Conservation (phyloP, 2,888 invertebrate species). For the Poecilobothrus nobilitatus region DNA sequence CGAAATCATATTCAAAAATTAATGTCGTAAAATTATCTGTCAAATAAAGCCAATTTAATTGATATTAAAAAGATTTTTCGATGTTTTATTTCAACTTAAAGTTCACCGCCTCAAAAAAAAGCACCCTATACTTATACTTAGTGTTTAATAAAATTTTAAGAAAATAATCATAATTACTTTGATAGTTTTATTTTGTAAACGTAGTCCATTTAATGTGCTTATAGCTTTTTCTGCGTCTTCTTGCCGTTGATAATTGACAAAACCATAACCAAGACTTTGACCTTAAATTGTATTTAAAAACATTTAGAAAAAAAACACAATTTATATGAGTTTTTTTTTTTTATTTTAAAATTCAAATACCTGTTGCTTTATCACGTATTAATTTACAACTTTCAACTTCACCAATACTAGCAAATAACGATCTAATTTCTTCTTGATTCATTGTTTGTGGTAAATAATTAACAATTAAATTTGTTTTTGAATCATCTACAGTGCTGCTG, state of each 20-base stretch:
- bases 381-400: conserved; percentile 97
- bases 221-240: conserved; percentile 99
- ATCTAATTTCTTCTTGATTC: conserved; percentile 91
- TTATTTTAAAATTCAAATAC: no score
- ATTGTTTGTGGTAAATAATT: conserved; percentile 92
- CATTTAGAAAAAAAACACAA: conserved; percentile 10
- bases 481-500: conserved; percentile 70
- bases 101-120: no score
- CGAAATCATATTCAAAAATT: background rate
- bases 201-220: conserved; percentile 92
- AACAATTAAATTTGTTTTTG: conserved; percentile 89
- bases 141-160: no score
- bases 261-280: conserved; percentile 98
- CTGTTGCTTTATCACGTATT: conserved; percentile 93
- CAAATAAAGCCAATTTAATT: no score
- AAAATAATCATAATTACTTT: conserved; percentile 75
- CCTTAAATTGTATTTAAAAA: conserved; percentile 46
- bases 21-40: no score
- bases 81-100: no score
- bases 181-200: conserved; percentile 98
- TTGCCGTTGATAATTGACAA: conserved; percentile 96
- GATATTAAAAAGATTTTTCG: no score
- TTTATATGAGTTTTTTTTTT: conserved; percentile 6
- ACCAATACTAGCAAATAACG: conserved; percentile 88
- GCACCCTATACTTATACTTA: no score